A percentile compares a stretch with the other conserved stretches of the same genome.
Evolutionary conservation across 1,140 invertebrate species (phyloP).

Genomic region (Spodoptera frugiperda): DNA sequence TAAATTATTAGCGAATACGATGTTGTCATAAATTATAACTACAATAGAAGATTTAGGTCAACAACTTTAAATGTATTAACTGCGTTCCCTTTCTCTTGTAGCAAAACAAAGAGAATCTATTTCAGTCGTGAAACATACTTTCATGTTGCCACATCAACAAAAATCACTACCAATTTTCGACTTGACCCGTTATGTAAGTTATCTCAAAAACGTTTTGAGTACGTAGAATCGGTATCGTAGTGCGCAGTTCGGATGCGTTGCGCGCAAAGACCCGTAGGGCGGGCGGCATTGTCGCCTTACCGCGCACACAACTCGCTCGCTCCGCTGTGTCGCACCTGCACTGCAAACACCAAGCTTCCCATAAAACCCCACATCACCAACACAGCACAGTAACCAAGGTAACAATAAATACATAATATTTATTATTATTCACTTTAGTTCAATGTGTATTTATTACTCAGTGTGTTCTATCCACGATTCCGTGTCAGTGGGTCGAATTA

Average conservation of each 20-base stretch:
- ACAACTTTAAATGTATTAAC: too few species aligned
- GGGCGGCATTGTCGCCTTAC: conserved; percentile 58
- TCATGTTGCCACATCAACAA: too few species aligned
- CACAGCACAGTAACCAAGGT: conserved; percentile 27
- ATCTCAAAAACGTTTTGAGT: conserved; percentile 1
- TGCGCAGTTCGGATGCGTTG: conserved; percentile 58
- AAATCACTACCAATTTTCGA: not conserved
- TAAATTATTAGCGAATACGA: too few species aligned
- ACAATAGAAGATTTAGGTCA: too few species aligned
- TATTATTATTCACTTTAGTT: not conserved
- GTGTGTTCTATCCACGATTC: not conserved
- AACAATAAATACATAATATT: not conserved
- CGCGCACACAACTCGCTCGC: conserved; percentile 55
- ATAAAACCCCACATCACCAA: not conserved
- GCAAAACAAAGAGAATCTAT: too few species aligned
- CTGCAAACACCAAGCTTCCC: not conserved
- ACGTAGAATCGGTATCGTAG: conserved; percentile 33
- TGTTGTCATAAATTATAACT: too few species aligned
- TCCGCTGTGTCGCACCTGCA: conserved; percentile 7
- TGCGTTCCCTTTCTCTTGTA: too few species aligned
- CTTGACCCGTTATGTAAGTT: conserved; percentile 25
- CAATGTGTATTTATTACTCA: not conserved
- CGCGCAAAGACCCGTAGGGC: conserved; percentile 44
- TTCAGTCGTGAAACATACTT: too few species aligned
- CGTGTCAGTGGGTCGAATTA: conserved; percentile 21